Conservation (phyloP, 2,888 invertebrate species). For the Lasiommata megera region DNA sequence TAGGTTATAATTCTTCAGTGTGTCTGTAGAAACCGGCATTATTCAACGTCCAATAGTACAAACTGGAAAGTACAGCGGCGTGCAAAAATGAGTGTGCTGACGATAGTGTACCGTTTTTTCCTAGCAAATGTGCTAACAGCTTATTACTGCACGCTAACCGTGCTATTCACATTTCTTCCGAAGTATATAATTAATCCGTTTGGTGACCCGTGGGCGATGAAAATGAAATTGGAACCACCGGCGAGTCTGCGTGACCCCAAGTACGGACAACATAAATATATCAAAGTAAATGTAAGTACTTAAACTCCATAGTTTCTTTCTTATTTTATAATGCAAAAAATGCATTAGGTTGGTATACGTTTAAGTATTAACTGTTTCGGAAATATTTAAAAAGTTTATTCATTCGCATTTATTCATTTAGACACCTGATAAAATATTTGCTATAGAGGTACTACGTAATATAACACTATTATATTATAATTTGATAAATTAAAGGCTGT, state of each 20-base stretch:
- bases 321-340: too few species aligned
- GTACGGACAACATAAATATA: constrained; percentile 77
- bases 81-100: constrained; percentile 38
- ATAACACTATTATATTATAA: too few species aligned
- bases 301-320: too few species aligned
- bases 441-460: too few species aligned
- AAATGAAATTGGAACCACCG: constrained; percentile 69
- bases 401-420: too few species aligned
- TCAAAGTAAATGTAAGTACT: constrained; percentile 76
- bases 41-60: neutral
- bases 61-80: neutral
- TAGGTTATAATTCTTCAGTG: neutral
- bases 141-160: constrained; percentile 41
- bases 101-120: constrained; percentile 43
- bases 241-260: constrained; percentile 64
- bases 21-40: neutral
- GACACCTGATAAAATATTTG: too few species aligned
- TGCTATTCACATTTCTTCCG: constrained; percentile 45
- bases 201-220: constrained; percentile 51
- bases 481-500: too few species aligned
- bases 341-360: too few species aligned
- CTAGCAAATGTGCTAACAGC: constrained; percentile 48
- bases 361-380: too few species aligned
- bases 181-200: constrained; percentile 57
- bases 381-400: too few species aligned